Conservation (phyloP, 2,888 invertebrate genomes). For the Crocallis elinguaria region DNA sequence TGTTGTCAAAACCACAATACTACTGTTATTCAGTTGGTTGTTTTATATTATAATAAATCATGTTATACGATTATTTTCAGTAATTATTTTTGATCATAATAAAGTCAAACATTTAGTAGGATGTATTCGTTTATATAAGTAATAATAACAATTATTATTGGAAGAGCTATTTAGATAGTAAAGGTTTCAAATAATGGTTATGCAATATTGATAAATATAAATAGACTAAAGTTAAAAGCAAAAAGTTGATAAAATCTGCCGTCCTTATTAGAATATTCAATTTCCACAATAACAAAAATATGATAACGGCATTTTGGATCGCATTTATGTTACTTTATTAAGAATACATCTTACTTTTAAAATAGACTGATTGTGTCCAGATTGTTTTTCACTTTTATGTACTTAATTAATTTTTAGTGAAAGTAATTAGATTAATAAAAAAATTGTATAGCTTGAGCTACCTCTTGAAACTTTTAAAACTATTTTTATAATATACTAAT, state of each 20-base stretch:
- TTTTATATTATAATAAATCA: too few relatives aligned
- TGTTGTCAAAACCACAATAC: too few relatives aligned
- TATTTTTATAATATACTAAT: slow-evolving; percentile 76
- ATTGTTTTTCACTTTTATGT: slow-evolving; percentile 52
- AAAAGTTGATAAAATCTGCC: neutral
- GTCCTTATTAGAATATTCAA: neutral
- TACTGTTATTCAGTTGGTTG: too few relatives aligned
- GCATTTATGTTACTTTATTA: neutral
- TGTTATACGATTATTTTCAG: neutral
- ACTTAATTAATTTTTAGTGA: slow-evolving; percentile 55
- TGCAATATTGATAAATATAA: neutral
- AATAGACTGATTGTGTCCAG: slow-evolving; percentile 33
- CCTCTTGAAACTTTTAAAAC: slow-evolving; percentile 76
- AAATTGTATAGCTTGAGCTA: slow-evolving; percentile 68
- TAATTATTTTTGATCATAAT: slow-evolving; percentile 42
- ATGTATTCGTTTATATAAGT: slow-evolving; percentile 7
- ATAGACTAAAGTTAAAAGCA: neutral
- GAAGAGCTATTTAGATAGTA: neutral
- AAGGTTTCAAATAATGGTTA: neutral
- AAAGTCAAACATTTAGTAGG: neutral
- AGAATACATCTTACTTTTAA: slow-evolving; percentile 14
- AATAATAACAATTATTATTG: neutral
- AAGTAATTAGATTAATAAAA: slow-evolving; percentile 52
- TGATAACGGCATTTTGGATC: neutral
- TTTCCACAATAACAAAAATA: neutral